Base-by-base conservation (phyloP, 2,113 vertebrate species). In the Edolisoma coerulescens region DNA sequence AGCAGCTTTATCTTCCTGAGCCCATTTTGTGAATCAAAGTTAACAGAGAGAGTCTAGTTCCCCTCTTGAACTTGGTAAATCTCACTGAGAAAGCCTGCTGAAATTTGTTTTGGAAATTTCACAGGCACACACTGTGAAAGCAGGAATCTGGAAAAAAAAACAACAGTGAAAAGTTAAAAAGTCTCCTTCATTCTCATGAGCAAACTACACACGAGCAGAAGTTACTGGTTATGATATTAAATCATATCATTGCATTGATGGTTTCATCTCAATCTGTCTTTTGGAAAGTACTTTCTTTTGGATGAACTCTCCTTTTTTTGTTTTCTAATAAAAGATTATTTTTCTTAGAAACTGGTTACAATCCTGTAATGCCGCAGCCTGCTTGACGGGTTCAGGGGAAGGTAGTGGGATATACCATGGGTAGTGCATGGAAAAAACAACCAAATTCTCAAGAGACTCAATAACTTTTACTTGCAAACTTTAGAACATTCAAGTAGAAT, bases 51-150 rank as follows among this genome's bases (percentile, higher is more conserved):
- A 89, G 49, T 4, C 33, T 52, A 88, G 88, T 65, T 80, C 21
- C 42, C 32, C 75, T 79, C 70, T 45, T 64, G n/a, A 83, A 45
- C 17, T 59, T 47, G 18, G 63, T 42, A 59, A 80, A 77, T 59
- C 45, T 84, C 68, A 73, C 35, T 83, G 53, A 88, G 21, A 87
- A 77, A 80, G 33, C 15, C 64, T 77, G 54, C 39, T 63, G 47
- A 26, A 59, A 59, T 59, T 35, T 92, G 71, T 65, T 83, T 75
- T 49, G 52, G 60, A 87, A 95, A 92, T 73, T 75, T 94, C 89
- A 90, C 6, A 92, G 50, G 59, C 24, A 74, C 15, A 65, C 32
- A 52, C 49, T 53, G 49, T 85, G 78, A 96, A 92, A 76, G 27
- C 28, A 69, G 67, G 37, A 87, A 78, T 78, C 81, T 89, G 77